These are phyloP conservation scores for Rhinoderma darwinii DNA, from an alignment of 2,113 vertebrate species.

Conservation along the genomic window DNA sequence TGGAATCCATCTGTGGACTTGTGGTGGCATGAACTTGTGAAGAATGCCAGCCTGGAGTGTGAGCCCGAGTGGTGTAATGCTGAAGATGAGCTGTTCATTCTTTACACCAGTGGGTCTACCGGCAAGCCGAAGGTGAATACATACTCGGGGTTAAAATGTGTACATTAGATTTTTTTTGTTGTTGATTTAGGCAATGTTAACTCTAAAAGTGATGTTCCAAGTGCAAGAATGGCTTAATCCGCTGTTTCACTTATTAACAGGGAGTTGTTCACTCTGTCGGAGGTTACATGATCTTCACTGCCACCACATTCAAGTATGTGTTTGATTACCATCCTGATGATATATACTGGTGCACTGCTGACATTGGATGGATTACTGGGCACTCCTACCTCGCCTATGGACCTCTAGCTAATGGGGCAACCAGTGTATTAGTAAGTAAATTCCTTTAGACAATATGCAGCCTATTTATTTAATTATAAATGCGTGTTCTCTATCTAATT, in stretches of 20 bases:
- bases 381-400: conserved; percentile 96
- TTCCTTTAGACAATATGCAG: neutral
- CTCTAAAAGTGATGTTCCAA: neutral
- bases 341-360: conserved; percentile 96
- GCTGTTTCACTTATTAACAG: conserved; percentile 66
- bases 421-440: conserved; percentile 86
- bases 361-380: conserved; percentile 97
- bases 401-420: conserved; percentile 91
- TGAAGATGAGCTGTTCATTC: conserved; percentile 93
- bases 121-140: conserved; percentile 91
- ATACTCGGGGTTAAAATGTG: neutral
- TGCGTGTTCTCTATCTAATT: neutral
- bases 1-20: conserved; percentile 86
- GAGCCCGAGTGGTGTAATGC: conserved; percentile 95
- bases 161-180: neutral
- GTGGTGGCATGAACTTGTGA: conserved; percentile 90
- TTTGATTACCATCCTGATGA: conserved; percentile 91
- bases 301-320: conserved; percentile 91
- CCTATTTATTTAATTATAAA: neutral
- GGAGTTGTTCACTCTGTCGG: conserved; percentile 92
- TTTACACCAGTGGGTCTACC: conserved; percentile 96
- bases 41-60: conserved; percentile 79
- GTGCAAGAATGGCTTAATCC: neutral
- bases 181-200: neutral
- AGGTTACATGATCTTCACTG: conserved; percentile 93